Percentiles rank a stretch among this genome's conserved stretches.
Conservation (phyloP, 2,888 invertebrate species). For the Aphidius colemani region DNA sequence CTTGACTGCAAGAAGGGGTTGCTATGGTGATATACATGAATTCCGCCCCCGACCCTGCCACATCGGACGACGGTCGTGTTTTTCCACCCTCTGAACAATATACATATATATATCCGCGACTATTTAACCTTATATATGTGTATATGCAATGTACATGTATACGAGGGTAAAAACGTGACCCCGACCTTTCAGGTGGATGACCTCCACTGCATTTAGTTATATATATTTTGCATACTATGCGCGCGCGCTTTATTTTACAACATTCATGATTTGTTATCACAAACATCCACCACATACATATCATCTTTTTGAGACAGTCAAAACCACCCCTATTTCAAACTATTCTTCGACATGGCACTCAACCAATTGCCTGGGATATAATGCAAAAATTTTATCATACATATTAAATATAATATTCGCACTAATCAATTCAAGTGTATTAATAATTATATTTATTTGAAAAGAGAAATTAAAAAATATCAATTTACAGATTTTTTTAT, state of each 20-base stretch:
- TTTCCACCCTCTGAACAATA: conserved; percentile 4
- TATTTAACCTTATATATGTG: conserved; percentile 5
- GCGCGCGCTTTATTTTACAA: conserved; percentile 46
- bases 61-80: conserved; percentile 28
- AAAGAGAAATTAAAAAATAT: not conserved
- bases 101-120: conserved; percentile 25
- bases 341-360: not conserved
- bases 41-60: conserved; percentile 37
- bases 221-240: conserved; percentile 32
- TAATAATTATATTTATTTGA: too few relatives aligned
- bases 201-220: conserved; percentile 53
- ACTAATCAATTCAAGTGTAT: too few relatives aligned
- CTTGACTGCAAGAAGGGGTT: conserved; percentile 56
- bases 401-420: too few relatives aligned
- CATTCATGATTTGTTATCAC: not conserved
- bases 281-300: conserved; percentile 38
- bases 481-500: not conserved
- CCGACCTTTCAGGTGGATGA: conserved; percentile 61
- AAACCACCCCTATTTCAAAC: conserved; percentile 9
- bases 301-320: conserved; percentile 37
- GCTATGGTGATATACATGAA: conserved; percentile 50
- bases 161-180: conserved; percentile 56
- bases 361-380: not conserved
- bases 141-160: conserved; percentile 4
- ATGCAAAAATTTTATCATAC: conserved; percentile 11